Evolutionary conservation across 2,113 vertebrate genomes (phyloP).

Genomic region (Phainopepla nitens): DNA sequence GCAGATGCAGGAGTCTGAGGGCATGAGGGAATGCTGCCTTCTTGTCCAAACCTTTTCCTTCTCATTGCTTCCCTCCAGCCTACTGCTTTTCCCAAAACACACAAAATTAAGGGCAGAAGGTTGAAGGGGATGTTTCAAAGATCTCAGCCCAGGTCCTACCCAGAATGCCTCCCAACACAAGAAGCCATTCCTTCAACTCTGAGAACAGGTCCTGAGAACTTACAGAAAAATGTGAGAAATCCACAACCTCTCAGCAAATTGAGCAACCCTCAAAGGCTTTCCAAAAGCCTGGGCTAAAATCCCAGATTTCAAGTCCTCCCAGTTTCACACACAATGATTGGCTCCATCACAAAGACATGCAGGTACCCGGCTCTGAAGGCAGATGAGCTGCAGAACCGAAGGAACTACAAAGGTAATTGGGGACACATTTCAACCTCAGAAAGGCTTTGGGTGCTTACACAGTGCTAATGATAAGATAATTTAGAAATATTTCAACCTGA

Average conservation of each 20-base stretch:
- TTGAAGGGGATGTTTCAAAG: background rate
- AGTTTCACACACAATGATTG: background rate
- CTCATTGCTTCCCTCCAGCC: background rate
- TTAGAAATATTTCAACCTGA: conserved; percentile 59
- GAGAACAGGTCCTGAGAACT: background rate
- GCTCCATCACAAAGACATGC: accelerated
- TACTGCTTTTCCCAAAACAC: background rate
- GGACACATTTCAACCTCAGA: background rate
- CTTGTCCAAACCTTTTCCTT: background rate
- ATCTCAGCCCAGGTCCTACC: background rate
- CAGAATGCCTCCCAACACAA: background rate
- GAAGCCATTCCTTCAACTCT: background rate
- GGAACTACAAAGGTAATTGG: background rate
- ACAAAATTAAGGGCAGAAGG: background rate
- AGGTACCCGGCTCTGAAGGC: background rate
- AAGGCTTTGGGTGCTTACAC: background rate
- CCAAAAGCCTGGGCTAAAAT: background rate
- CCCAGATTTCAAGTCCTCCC: background rate
- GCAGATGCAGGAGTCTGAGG: accelerated
- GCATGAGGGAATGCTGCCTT: background rate
- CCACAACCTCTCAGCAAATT: background rate
- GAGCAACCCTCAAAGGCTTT: background rate
- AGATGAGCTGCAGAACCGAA: background rate
- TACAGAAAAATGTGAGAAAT: background rate
- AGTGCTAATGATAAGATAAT: conserved; percentile 31